These are phyloP conservation scores for Eupithecia pulchellata DNA, from an alignment of 2,888 invertebrate species.

Conservation along the genomic window DNA sequence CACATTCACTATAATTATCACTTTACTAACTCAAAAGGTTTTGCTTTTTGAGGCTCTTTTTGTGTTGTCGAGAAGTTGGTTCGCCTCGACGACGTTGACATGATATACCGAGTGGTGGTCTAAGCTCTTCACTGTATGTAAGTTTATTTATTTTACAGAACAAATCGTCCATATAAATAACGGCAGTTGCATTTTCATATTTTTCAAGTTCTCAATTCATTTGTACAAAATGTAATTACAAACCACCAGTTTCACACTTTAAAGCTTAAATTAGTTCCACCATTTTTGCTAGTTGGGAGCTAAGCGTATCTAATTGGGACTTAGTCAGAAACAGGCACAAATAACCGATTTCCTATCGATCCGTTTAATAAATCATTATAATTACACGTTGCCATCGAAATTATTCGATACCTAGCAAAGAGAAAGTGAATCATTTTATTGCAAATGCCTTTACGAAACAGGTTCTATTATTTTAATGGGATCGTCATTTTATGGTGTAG, in stretches of 20 bases:
- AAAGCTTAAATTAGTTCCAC: slow-evolving; percentile 10
- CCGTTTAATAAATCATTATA: slow-evolving; percentile 71
- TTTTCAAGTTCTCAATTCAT: background rate
- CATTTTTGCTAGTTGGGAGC: background rate
- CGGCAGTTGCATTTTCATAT: too few relatives aligned
- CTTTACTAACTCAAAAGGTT: too few relatives aligned
- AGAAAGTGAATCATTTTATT: slow-evolving; percentile 82
- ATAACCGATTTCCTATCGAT: slow-evolving; percentile 46
- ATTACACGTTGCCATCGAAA: slow-evolving; percentile 63
- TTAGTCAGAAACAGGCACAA: slow-evolving; percentile 22
- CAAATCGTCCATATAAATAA: too few relatives aligned
- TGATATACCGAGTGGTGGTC: too few relatives aligned
- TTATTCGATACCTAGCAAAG: slow-evolving; percentile 58
- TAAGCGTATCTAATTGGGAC: slow-evolving; percentile 20
- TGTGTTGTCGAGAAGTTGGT: too few relatives aligned
- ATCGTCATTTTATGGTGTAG: slow-evolving; percentile 54
- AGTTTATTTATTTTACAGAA: too few relatives aligned
- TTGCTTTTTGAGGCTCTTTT: too few relatives aligned
- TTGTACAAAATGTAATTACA: background rate
- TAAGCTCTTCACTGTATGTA: too few relatives aligned
- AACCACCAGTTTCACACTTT: background rate
- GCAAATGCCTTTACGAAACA: slow-evolving; percentile 72
- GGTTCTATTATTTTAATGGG: slow-evolving; percentile 58
- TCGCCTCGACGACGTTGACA: too few relatives aligned
- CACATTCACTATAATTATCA: too few relatives aligned